A percentile compares a stretch with the other conserved stretches of the same genome.
Conservation (phyloP, 2,888 invertebrate genomes). For the Andrena camellia region DNA sequence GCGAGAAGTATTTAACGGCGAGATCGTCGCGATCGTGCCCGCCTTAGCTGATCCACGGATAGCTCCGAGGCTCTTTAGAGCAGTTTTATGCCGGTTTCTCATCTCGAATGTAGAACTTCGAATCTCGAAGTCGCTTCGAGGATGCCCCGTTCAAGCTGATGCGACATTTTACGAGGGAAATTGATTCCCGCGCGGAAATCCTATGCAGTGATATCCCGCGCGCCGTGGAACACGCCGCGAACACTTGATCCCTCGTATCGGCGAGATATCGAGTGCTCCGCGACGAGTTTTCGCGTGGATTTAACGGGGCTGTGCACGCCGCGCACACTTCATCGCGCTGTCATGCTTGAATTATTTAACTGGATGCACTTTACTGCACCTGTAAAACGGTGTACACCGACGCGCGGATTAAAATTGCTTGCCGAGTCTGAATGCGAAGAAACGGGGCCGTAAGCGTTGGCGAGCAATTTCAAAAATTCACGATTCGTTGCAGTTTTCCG, state of each 20-base stretch:
- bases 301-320: conserved; percentile 27
- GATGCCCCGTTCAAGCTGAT: background rate
- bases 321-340: conserved; percentile 48
- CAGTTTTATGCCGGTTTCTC: background rate
- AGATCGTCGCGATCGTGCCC: background rate
- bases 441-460: conserved; percentile 16
- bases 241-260: conserved; percentile 2
- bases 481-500: conserved; percentile 45
- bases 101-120: background rate
- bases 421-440: conserved; percentile 35
- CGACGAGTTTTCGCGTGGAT: conserved; percentile 23
- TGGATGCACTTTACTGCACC: conserved; percentile 57
- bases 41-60: background rate
- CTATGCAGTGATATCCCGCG: background rate
- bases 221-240: background rate
- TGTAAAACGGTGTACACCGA: conserved; percentile 50
- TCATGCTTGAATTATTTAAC: conserved; percentile 68
- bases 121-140: background rate
- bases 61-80: background rate
- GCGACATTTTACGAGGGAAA: background rate
- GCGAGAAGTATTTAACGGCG: background rate
- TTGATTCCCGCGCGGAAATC: background rate
- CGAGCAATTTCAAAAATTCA: conserved; percentile 48
- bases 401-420: conserved; percentile 58
- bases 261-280: conserved; percentile 34